phyloP scores from a whole-genome alignment of 2,888 invertebrate species.

The Rhamphomyia laevipes region DNA sequence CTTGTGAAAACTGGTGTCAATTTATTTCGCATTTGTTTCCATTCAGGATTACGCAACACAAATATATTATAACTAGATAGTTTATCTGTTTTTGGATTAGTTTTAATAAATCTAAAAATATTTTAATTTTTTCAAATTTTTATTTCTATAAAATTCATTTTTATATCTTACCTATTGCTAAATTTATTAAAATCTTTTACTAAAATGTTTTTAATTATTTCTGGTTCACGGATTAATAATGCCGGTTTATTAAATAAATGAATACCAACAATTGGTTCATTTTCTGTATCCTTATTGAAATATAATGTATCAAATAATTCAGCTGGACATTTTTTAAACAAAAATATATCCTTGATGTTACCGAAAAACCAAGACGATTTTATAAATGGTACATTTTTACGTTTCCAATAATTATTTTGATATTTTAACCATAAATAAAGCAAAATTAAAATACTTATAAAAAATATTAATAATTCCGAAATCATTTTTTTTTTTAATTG shows the following conservation, averaged over 20 bases:
- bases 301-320: slow-evolving; percentile 33
- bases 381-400: slow-evolving; percentile 31
- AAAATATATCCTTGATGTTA: slow-evolving; percentile 31
- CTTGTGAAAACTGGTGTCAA: slow-evolving; percentile 39
- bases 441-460: background rate
- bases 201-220: slow-evolving; percentile 37
- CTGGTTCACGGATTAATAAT: slow-evolving; percentile 37
- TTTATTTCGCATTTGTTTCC: slow-evolving; percentile 37
- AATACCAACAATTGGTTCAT: slow-evolving; percentile 32
- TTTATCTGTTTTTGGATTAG: slow-evolving; percentile 29
- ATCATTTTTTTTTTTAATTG: too few relatives aligned
- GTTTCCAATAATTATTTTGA: slow-evolving; percentile 29
- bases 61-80: slow-evolving; percentile 37
- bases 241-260: slow-evolving; percentile 37
- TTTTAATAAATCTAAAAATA: background rate
- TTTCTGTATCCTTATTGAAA: slow-evolving; percentile 19
- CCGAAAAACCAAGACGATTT: slow-evolving; percentile 35
- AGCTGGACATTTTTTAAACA: slow-evolving; percentile 24
- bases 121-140: too few relatives aligned
- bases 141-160: too few relatives aligned
- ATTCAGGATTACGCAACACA: slow-evolving; percentile 34
- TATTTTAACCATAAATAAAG: background rate
- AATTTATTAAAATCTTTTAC: slow-evolving; percentile 40
- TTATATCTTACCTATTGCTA: slow-evolving; percentile 24
- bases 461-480: background rate